Percentiles rank a stretch among this genome's conserved stretches.
Conservation (phyloP, 2,113 vertebrate species). For the Pelusios castaneus region DNA sequence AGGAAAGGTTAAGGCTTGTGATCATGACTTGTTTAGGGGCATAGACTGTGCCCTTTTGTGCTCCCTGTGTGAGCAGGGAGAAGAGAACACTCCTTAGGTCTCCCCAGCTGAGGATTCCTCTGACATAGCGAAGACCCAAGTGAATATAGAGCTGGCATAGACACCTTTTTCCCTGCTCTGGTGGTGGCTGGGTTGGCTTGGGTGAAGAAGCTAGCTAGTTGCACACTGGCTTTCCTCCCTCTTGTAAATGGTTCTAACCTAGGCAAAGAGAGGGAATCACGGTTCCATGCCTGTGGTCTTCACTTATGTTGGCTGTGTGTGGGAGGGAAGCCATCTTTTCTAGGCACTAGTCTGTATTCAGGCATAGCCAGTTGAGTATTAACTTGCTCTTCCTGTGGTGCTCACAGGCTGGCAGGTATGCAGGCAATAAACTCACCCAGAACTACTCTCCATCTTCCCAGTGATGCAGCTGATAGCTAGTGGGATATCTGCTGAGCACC, state of each 20-base stretch:
- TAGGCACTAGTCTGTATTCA: neutral
- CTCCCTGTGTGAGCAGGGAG: neutral
- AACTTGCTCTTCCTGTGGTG: neutral
- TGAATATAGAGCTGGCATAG: rapidly evolving
- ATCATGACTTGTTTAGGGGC: neutral
- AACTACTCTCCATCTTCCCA: neutral
- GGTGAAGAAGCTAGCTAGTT: neutral
- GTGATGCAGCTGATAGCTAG: neutral
- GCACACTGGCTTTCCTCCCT: neutral
- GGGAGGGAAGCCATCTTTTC: neutral
- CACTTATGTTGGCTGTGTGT: neutral
- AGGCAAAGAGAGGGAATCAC: neutral
- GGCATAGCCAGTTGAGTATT: neutral
- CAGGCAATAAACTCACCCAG: neutral
- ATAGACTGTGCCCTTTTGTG: rapidly evolving
- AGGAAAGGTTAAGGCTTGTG: neutral
- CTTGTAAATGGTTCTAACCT: rapidly evolving
- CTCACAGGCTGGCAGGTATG: neutral
- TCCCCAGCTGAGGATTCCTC: neutral
- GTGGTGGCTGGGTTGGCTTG: neutral
- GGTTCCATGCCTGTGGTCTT: rapidly evolving
- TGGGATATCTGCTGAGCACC: neutral
- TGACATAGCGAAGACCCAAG: neutral
- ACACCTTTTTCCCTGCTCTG: rapidly evolving
- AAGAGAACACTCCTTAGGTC: rapidly evolving